phyloP scores from a whole-genome alignment of 37 sponge, comb jelly and placozoan species.

The Aplysina aerophoba region DNA sequence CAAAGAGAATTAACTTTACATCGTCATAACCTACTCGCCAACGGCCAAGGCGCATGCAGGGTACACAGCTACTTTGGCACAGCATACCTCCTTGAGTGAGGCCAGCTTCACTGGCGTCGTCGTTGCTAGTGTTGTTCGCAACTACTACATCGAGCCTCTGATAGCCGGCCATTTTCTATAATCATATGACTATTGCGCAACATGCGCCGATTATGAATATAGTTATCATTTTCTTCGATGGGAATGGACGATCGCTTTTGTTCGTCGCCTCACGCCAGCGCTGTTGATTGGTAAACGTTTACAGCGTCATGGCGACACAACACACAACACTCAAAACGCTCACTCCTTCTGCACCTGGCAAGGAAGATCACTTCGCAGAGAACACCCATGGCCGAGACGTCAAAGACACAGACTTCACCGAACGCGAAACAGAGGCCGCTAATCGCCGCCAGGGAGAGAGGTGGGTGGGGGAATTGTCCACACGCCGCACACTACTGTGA shows the following conservation, averaged over 20 bases:
- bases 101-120: not conserved
- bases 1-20: no score
- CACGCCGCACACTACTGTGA: not conserved
- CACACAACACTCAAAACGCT: not conserved
- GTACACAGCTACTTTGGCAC: no score
- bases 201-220: no score
- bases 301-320: no score
- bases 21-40: no score
- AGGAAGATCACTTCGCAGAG: not conserved
- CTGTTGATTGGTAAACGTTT: no score
- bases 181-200: not conserved
- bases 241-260: no score
- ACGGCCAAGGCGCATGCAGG: no score
- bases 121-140: not conserved
- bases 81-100: not conserved
- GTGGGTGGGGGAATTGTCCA: constrained; percentile 41
- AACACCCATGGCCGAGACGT: no score
- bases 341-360: no score
- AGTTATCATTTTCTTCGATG: no score
- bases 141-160: not conserved
- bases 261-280: no score
- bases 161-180: constrained; percentile 27
- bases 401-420: not conserved
- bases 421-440: constrained; percentile 44
- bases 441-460: constrained; percentile 91